Evolutionary conservation across 2,888 invertebrate species (phyloP), one percentile per base, ranked within the genome.

Genomic region (Mylabris sibirica): DNA sequence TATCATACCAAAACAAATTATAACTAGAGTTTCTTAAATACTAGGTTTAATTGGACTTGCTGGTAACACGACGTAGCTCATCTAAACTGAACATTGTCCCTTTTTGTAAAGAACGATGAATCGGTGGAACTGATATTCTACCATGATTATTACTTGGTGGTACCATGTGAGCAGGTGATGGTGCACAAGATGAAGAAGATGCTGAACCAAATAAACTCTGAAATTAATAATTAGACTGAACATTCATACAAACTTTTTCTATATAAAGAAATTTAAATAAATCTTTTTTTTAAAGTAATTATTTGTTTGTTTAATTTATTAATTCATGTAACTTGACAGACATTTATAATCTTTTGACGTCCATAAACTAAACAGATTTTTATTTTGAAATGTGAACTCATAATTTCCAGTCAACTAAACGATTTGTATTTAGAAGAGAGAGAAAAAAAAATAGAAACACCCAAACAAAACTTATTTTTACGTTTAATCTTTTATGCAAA

Each of bases 101-200:
- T 8, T 68, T 59, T 34, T 63, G 49, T 41, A 60, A 4, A 30
- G 30, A 22, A 44, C 69, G 69, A 68, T 78, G 78, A 14, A 76
- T 68, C 3, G 75, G 64, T 24, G 68, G 59, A 22, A 34, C 34
- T 9, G 59, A 24, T 8, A 49, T 53, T 35, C 63, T 49, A 65
- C 53, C 41, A 62, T 61, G 49, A 63, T 74, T 17, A 63, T 73
- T 17, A 30, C 60, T 20, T 9, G 35, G n/a, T 14, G 78, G 77
- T 57, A 76, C 76, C 61, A 72, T 75, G 59, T 77, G 75, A 26
- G 68, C 74, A 1, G 78, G 77, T 38, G 79, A 78, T 2, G 75
- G 77, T 35, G 73, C 72, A 38, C 70, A 68, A 17, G 64, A 57
- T 66, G 59, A 60, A 65, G 67, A 59, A 67, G 63, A 65, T 70